phyloP scores from a whole-genome alignment of 1,140 invertebrate genomes.

The Globodera ellingtonae region DNA sequence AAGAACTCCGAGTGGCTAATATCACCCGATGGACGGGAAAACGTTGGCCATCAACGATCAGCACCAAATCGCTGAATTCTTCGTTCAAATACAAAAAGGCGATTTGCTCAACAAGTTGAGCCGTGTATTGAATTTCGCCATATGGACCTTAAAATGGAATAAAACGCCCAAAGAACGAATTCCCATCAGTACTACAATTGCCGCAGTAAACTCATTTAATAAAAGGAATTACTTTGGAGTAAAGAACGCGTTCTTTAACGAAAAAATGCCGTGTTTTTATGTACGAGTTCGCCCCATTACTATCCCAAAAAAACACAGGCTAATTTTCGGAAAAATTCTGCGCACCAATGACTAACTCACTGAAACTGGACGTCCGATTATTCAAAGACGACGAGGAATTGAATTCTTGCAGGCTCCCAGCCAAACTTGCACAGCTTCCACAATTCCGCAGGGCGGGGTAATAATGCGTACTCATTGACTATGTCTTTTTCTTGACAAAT shows the following conservation, averaged over 20 bases:
- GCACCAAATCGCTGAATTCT: constrained; percentile 86
- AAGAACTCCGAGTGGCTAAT: constrained; percentile 87
- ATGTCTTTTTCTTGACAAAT: neutral
- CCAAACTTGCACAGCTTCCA: constrained; percentile 2
- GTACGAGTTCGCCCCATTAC: no score
- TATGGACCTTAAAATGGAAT: constrained; percentile 21
- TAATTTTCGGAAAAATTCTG: no score
- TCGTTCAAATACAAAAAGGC: constrained; percentile 80
- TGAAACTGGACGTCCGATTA: constrained; percentile 7
- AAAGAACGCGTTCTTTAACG: no score
- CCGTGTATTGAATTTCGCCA: constrained; percentile 31
- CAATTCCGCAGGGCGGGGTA: constrained; percentile 6
- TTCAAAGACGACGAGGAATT: constrained; percentile 16
- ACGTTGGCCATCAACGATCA: constrained; percentile 79
- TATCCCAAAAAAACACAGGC: no score
- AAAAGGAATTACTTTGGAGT: no score
- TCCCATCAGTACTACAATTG: no score
- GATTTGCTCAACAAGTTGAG: constrained; percentile 76
- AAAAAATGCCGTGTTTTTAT: no score
- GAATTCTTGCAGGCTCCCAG: constrained; percentile 8
- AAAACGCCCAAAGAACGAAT: no score
- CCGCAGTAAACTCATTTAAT: no score
- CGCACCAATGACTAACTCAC: neutral
- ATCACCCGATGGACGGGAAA: constrained; percentile 87
- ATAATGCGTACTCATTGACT: constrained; percentile 24